Evolutionary conservation across 1,140 invertebrate species (phyloP).

Genomic region (Drosophila pseudoananassae): DNA sequence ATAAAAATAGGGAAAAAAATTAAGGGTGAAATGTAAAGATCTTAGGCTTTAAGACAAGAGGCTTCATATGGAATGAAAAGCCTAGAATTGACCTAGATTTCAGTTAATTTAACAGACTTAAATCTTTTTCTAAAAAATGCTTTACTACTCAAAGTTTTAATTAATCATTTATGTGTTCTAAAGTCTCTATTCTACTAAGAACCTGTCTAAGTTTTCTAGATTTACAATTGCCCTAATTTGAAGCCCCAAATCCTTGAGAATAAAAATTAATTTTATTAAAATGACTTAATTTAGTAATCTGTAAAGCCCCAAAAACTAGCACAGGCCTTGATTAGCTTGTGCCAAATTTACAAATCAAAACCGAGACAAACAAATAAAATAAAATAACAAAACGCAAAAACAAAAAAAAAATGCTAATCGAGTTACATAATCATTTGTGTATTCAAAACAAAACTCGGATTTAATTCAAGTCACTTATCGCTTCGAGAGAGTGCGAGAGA

Average conservation of each 20-base stretch:
- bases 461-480: constrained; percentile 54
- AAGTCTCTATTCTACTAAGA: background rate
- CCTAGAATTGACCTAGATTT: no score
- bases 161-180: no score
- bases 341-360: constrained; percentile 27
- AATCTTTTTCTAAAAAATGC: no score
- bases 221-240: background rate
- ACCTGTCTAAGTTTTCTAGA: background rate
- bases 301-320: background rate
- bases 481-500: constrained; percentile 36
- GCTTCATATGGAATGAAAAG: no score
- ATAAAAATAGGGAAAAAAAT: background rate
- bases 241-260: background rate
- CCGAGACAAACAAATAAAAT: constrained; percentile 2
- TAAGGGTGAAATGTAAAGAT: no score
- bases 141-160: no score
- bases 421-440: constrained; percentile 39
- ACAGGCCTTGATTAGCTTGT: constrained; percentile 22
- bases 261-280: background rate
- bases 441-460: constrained; percentile 46
- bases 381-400: constrained; percentile 15
- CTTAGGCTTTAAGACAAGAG: no score
- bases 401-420: constrained; percentile 19
- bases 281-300: background rate
- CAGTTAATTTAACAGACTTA: no score